Evolutionary conservation across 2,113 vertebrate genomes (phyloP), one percentile per base, ranked within the genome.

Genomic region (Chloropsis hardwickii): DNA sequence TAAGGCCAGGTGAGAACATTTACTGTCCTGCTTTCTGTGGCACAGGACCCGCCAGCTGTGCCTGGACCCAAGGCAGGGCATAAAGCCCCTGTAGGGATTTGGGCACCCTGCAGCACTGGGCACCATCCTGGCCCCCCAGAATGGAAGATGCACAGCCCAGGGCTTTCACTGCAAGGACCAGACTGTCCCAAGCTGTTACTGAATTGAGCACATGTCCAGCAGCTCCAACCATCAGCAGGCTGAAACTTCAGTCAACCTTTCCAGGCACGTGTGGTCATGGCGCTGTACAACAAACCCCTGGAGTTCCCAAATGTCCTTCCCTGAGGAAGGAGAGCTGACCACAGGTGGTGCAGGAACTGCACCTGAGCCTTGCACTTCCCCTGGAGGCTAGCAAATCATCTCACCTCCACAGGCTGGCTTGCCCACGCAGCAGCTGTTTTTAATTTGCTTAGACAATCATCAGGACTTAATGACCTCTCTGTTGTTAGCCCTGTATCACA

Each of bases 191-290:
- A 1, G 37, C n/a, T 15, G 3, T 10, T n/a, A 3, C 22, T 57
- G 50, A 77, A 4, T 2, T 8, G 8, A 72, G 29, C 35, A n/a
- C 6, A 1, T 60, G 39, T 42, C 20, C 35, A 58, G 72, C 42
- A 91, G 44, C 58, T 69, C 39, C 56, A 76, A 1, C 23, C 33
- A n/a, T 2, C n/a, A 37, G 25, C 11, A 35, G 16, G 2, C 11
- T 37, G 23, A 58, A 35, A 11, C 28, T 14, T 14, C 29, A 14
- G 33, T 35, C 47, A 5, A 51, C 40, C 21, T n/a, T 44, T 22
- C 31, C 45, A 31, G 45, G 37, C 28, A 24, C 0, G 0, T 5
- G 13, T 47, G 44, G 16, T 7, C 54, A 6, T 9, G 22, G 28
- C n/a, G 73, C 3, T 9, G 9, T 6, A 6, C 35, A 23, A 6